Percentiles rank a stretch among this genome's conserved stretches.
Conservation (phyloP, 2,797 vertebrate genomes). For the Acomys russatus region DNA sequence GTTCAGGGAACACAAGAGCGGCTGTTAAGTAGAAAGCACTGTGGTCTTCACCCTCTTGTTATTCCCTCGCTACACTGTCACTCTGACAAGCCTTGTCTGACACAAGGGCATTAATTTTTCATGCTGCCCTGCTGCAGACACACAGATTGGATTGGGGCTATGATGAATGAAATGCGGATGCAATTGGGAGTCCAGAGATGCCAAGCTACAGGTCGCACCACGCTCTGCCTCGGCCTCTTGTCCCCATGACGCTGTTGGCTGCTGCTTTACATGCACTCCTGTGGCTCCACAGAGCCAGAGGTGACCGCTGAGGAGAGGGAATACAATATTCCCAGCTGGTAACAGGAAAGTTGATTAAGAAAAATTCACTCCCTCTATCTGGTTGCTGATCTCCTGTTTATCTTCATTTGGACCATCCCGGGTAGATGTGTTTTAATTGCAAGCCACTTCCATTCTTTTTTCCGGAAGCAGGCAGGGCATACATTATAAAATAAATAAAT, state of each 20-base stretch:
- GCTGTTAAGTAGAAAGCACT: background rate
- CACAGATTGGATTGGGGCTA: conserved; percentile 31
- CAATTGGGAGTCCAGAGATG: background rate
- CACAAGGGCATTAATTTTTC: conserved; percentile 73
- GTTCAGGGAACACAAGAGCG: background rate
- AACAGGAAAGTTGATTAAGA: conserved; percentile 77
- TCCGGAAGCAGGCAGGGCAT: conserved; percentile 74
- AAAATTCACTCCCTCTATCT: conserved; percentile 62
- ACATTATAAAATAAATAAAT: conserved; percentile 81
- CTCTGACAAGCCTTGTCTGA: conserved; percentile 65
- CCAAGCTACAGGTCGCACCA: background rate
- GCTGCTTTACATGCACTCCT: background rate
- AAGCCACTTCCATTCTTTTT: conserved; percentile 67
- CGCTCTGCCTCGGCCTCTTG: background rate
- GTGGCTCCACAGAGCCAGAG: background rate
- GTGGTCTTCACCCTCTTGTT: background rate
- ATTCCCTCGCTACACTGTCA: background rate
- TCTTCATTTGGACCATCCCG: conserved; percentile 72
- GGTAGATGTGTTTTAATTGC: conserved; percentile 75
- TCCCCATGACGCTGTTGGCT: background rate
- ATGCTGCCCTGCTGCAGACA: conserved; percentile 53
- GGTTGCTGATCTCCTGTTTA: conserved; percentile 62
- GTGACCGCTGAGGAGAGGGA: background rate
- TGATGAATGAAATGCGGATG: conserved; percentile 56
- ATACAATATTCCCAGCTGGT: background rate